Percentiles rank a stretch among this genome's conserved stretches.
These are phyloP conservation scores for Neodiprion fabricii DNA, from an alignment of 1,140 invertebrate genomes.

Conservation along the genomic window DNA sequence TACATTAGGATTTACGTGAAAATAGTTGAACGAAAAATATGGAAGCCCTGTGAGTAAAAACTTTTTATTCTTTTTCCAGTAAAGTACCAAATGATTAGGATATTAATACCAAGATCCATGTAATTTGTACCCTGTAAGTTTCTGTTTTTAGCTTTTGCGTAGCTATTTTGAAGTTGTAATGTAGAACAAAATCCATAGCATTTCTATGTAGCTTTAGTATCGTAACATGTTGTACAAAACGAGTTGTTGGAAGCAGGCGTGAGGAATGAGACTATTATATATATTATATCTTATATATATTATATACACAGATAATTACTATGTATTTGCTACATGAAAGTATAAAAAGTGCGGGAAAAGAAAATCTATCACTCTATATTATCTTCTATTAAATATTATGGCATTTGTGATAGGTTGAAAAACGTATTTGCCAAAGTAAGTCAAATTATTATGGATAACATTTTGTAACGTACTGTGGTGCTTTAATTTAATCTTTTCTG, in stretches of 20 bases:
- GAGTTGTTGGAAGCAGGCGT: background rate
- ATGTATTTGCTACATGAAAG: too few relatives aligned
- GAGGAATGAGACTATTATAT: background rate
- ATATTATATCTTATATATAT: too few relatives aligned
- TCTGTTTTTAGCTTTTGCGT: slow-evolving; percentile 9
- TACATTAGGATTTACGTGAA: slow-evolving; percentile 42
- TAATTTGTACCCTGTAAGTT: background rate
- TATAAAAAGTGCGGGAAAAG: too few relatives aligned
- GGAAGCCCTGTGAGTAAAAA: background rate
- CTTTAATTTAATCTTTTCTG: too few relatives aligned
- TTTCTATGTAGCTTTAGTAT: slow-evolving; percentile 15
- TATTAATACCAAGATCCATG: background rate
- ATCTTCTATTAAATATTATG: too few relatives aligned
- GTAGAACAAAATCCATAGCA: slow-evolving; percentile 1
- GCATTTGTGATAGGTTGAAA: background rate
- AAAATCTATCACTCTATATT: too few relatives aligned
- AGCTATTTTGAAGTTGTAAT: background rate
- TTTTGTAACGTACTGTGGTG: too few relatives aligned
- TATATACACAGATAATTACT: too few relatives aligned
- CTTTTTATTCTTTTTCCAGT: background rate
- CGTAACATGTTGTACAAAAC: background rate
- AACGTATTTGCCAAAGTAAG: background rate
- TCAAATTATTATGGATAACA: too few relatives aligned
- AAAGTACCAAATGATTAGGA: background rate
- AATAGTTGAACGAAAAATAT: slow-evolving; percentile 26